Percentiles rank a stretch among this genome's conserved stretches.
Evolutionary conservation across 2,797 vertebrate species (phyloP).

Genomic region (Brotula barbata): DNA sequence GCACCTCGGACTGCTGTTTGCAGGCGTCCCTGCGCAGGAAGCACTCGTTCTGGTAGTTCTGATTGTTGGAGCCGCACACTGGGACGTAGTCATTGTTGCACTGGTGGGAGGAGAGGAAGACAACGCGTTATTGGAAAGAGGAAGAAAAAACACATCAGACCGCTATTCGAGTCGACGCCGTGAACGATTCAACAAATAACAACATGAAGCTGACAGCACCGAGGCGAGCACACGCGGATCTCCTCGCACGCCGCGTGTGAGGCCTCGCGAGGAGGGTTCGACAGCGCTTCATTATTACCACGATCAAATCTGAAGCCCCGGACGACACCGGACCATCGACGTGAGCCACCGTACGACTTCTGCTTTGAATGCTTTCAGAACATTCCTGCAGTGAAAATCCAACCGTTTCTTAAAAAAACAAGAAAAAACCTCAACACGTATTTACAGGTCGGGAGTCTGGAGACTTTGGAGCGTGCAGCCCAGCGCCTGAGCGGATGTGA

Average conservation of each 20-base stretch:
- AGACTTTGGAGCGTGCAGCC: background rate
- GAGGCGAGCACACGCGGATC: background rate
- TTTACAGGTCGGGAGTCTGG: background rate
- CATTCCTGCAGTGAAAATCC: too few relatives aligned
- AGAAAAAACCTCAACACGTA: too few relatives aligned
- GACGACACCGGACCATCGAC: background rate
- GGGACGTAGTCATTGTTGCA: constrained; percentile 98
- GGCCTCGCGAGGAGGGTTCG: constrained; percentile 4
- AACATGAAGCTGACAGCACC: background rate
- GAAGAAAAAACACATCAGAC: too few relatives aligned
- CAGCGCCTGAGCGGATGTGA: background rate
- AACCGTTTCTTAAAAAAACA: too few relatives aligned
- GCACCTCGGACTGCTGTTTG: constrained; percentile 97
- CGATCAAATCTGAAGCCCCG: background rate
- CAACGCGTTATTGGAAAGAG: background rate
- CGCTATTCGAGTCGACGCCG: too few relatives aligned
- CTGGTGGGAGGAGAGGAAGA: constrained; percentile 69
- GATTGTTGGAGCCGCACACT: constrained; percentile 97
- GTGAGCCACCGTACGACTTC: too few relatives aligned
- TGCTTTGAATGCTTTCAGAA: too few relatives aligned
- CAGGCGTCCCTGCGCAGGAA: constrained; percentile 95
- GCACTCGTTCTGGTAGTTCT: constrained; percentile 98
- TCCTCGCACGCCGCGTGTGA: background rate
- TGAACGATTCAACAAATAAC: background rate
- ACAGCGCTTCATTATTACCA: constrained; percentile 9